Evolutionary conservation across 2,888 invertebrate genomes (phyloP).

Genomic region (Phlogophora meticulosa): DNA sequence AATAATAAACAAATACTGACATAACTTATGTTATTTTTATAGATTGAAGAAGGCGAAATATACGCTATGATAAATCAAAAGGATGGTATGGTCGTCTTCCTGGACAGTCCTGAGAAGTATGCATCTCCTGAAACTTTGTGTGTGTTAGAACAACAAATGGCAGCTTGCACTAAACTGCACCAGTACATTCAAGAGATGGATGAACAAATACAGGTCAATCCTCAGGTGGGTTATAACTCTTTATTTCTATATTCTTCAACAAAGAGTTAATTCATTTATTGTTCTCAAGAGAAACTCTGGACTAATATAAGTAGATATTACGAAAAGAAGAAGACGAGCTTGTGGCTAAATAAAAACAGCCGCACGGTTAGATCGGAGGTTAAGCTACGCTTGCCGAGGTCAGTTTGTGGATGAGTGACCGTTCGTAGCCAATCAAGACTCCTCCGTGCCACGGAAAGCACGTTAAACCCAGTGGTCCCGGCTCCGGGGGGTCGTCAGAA

Average conservation of each 20-base stretch:
- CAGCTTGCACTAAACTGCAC: conserved; percentile 96
- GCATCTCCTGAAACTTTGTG: conserved; percentile 97
- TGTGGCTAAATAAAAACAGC: too few relatives aligned
- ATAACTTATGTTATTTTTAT: conserved; percentile 42
- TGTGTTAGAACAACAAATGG: conserved; percentile 96
- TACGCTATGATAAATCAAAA: conserved; percentile 99
- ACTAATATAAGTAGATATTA: too few relatives aligned
- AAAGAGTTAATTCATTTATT: too few relatives aligned
- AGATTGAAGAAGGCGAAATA: conserved; percentile 99
- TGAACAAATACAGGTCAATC: conserved; percentile 98
- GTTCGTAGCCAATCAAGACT: too few relatives aligned
- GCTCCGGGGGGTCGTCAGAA: too few relatives aligned
- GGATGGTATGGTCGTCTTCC: conserved; percentile 99
- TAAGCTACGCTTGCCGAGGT: too few relatives aligned
- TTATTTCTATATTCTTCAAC: background rate
- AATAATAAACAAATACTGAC: background rate
- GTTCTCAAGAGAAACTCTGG: too few relatives aligned
- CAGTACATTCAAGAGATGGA: conserved; percentile 98
- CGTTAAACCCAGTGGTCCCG: too few relatives aligned
- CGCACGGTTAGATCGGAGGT: too few relatives aligned
- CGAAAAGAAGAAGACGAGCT: too few relatives aligned
- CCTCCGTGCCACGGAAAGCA: too few relatives aligned
- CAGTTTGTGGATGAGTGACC: too few relatives aligned
- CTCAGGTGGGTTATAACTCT: conserved; percentile 91
- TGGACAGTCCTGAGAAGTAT: conserved; percentile 98